Evolutionary conservation across 2,113 vertebrate species (phyloP), one percentile per base, ranked within the genome.

Genomic region (Phyllostomus discolor): DNA sequence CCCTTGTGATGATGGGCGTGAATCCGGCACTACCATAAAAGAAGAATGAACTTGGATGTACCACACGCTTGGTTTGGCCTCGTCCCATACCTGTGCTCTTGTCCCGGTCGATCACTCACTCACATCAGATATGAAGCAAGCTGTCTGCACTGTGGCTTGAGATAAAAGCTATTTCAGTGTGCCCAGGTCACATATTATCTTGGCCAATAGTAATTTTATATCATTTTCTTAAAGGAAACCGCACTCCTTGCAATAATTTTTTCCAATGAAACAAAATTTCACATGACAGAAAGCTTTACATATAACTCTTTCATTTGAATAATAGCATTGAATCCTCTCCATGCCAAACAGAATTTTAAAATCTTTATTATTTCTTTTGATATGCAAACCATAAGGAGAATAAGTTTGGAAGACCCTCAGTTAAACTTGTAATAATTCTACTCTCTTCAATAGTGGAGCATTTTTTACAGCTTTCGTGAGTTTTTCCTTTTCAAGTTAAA

Each of bases 161-260:
- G 97, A 97, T 90, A 95, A 98, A 97, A 98, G 83, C 35, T 94
- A 90, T 96, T 97, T 98, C 95, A 73, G 84, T 94, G 76, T 35
- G 96, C 76, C 82, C 72, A 96, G 96, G 95, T 95, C 96, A 97
- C 57, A 92, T 15, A 87, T 92, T 96, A 97, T 92, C 92, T 97
- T 97, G 81, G 41, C 94, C 98, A 98, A 97, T 76, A 76, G 92
- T 54, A 79, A 88, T 97, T 97, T 98, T 93, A 75, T 38, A 73
- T 90, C 20, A 64, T 79, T 73, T 96, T 84, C 70, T 92, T 83
- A 89, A 96, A 96, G 52, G 95, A 98, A 98, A 97, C 83, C 28
- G 1, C 28, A 96, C 22, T 95, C 20, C 80, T 97, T 96, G 62
- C 90, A 97, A 7, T 82, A 94, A 80, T 96, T 97, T 96, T 97